Evolutionary conservation across 1,140 invertebrate genomes (phyloP), one percentile per base, ranked within the genome.

Genomic region (Asobara japonica): DNA sequence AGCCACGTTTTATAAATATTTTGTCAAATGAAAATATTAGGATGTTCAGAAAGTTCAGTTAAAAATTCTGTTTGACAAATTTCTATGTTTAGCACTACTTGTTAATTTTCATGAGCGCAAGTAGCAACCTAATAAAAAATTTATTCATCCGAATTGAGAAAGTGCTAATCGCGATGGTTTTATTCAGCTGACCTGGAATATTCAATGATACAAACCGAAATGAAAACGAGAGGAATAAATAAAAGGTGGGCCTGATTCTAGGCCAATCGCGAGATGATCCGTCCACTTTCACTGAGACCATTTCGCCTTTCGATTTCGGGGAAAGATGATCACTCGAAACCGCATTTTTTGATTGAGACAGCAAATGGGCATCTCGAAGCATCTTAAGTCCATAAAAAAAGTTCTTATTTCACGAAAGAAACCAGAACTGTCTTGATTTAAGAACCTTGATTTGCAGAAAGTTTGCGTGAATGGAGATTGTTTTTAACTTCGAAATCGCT

Each of bases 161-260:
- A 56, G 51, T 56, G 16, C 18, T 51, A 16, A 51, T 51, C 1
- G 2, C 20, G 16, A 18, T 51, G 18, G 20, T 51, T 51, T 5
- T 18, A 51, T 51, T 51, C n/a, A 18, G 16, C n/a, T 13, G 36
- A 38, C 36, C 2, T n/a, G 36, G 5, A 18, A 51, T 51, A 51
- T 51, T 51, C 45, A 51, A 16, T 51, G 11, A 51, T 51, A n/a
- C 45, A 51, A 20, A 51, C n/a, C 45, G 45, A 51, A 51, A 51
- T 51, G 45, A 20, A 51, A 16, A 51, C 8, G 18, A 16, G 45
- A 7, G 45, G 45, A 51, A 51, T 51, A 16, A 16, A 51, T 51
- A 51, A 20, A 7, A 51, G 6, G 16, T 1, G 45, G 31, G 11
- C 31, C 31, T 36, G 31, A 11, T 51, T 51, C 45, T 51, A 51